Conservation (phyloP, 2,888 invertebrate species). For the Salpingus planirostris region DNA sequence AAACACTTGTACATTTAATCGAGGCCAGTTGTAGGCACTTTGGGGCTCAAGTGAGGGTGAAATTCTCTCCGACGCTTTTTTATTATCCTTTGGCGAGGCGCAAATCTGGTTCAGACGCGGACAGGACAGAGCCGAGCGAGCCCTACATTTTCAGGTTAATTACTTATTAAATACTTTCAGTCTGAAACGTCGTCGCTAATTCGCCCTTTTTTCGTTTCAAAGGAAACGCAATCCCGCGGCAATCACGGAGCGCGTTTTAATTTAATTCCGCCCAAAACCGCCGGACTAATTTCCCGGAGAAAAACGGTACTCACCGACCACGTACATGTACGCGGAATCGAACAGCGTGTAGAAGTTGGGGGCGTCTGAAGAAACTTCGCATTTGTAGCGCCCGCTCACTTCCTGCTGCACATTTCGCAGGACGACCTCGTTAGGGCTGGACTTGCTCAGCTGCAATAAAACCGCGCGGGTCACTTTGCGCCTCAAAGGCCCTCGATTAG, state of each 20-base stretch:
- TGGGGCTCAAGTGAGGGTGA: slow-evolving; percentile 20
- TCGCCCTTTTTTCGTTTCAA: slow-evolving; percentile 5
- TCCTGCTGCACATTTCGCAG: slow-evolving; percentile 60
- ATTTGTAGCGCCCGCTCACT: slow-evolving; percentile 62
- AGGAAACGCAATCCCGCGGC: slow-evolving; percentile 10
- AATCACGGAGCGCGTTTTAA: slow-evolving; percentile 9
- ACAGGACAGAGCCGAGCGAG: neutral
- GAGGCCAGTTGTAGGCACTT: slow-evolving; percentile 20
- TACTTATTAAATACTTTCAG: slow-evolving; percentile 1
- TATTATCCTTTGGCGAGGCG: neutral
- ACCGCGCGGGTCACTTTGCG: neutral
- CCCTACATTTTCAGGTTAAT: slow-evolving; percentile 1
- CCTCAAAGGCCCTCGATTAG: neutral
- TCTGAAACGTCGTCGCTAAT: neutral
- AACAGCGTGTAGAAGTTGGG: slow-evolving; percentile 63
- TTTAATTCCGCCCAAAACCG: no score
- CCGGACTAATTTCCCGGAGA: no score
- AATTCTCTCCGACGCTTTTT: slow-evolving; percentile 5
- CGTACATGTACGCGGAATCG: slow-evolving; percentile 59
- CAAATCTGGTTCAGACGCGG: no score
- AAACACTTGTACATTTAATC: slow-evolving; percentile 22
- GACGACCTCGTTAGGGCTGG: slow-evolving; percentile 56
- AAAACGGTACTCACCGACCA: slow-evolving; percentile 67
- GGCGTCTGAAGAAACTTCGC: slow-evolving; percentile 67
- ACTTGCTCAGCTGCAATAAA: slow-evolving; percentile 49